phyloP scores from a whole-genome alignment of 2,113 vertebrate species.

The Eurypyga helias region DNA sequence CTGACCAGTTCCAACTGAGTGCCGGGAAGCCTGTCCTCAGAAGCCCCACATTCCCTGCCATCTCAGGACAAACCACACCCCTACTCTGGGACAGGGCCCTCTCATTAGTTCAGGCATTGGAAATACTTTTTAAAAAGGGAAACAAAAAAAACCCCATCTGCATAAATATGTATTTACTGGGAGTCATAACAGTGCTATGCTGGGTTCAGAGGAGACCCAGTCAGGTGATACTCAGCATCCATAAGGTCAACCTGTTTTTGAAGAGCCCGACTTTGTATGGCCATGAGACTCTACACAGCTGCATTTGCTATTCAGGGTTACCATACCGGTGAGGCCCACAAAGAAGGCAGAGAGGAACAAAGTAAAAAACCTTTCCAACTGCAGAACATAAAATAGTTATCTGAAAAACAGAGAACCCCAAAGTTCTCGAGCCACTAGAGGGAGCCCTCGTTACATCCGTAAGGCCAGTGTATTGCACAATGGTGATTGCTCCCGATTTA shows the following conservation, averaged over 20 bases:
- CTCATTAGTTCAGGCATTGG: background rate
- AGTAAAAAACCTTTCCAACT: background rate
- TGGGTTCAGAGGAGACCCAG: background rate
- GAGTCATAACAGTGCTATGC: background rate
- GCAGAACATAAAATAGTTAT: background rate
- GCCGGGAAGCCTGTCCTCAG: background rate
- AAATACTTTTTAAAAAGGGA: background rate
- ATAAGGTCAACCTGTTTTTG: background rate
- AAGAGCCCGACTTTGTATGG: background rate
- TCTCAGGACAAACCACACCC: background rate
- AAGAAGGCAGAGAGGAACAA: background rate
- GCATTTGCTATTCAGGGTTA: background rate
- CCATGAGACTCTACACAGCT: background rate
- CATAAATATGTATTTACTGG: background rate
- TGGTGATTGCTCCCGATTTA: background rate
- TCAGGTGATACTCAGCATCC: background rate
- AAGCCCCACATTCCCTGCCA: background rate
- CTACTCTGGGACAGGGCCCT: background rate
- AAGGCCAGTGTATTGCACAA: background rate
- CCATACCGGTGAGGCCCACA: background rate
- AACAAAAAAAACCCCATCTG: background rate
- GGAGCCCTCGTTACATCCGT: background rate
- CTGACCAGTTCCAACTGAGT: background rate
- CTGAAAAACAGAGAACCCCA: background rate
- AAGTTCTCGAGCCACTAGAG: conserved; percentile 14